Evolutionary conservation across 2,113 vertebrate species (phyloP).

Genomic region (Clinocottus analis): DNA sequence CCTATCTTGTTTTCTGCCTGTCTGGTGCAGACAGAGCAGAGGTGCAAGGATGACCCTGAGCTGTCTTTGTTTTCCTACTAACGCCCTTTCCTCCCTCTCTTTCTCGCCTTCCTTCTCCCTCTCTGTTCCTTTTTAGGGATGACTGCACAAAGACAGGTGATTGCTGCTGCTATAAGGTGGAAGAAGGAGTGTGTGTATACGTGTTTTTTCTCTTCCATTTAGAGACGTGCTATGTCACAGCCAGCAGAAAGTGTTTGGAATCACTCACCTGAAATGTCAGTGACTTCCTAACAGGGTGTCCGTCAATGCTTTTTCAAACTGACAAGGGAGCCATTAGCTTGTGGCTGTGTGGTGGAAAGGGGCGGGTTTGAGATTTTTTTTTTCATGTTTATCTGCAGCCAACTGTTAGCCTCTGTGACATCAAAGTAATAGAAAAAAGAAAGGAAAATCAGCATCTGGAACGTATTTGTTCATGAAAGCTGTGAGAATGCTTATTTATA

Average conservation of each 20-base stretch:
- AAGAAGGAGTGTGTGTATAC: not conserved
- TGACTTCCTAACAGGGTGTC: constrained; percentile 62
- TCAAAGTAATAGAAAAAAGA: not conserved
- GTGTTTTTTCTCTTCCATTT: constrained; percentile 41
- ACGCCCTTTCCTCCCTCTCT: constrained; percentile 35
- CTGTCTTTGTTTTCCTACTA: constrained; percentile 73
- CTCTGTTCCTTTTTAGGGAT: constrained; percentile 44
- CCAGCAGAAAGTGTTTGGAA: constrained; percentile 64
- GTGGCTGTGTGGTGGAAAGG: constrained; percentile 29
- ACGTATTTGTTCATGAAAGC: constrained; percentile 46
- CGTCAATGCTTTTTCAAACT: constrained; percentile 59
- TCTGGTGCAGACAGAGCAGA: constrained; percentile 62
- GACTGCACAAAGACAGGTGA: constrained; percentile 56
- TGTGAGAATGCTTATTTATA: constrained; percentile 52
- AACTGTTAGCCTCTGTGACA: constrained; percentile 28
- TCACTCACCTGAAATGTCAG: constrained; percentile 74
- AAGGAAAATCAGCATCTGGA: constrained; percentile 42
- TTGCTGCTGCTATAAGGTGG: constrained; percentile 27
- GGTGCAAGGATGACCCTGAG: constrained; percentile 71
- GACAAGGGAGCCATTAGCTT: constrained; percentile 65
- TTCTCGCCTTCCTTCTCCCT: constrained; percentile 6
- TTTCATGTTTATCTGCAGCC: constrained; percentile 17
- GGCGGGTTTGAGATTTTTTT: constrained; percentile 10
- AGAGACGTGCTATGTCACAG: constrained; percentile 49
- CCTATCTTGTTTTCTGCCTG: constrained; percentile 58